phyloP scores from a whole-genome alignment of 2,797 vertebrate genomes.

The Syndactyla subalaris region DNA sequence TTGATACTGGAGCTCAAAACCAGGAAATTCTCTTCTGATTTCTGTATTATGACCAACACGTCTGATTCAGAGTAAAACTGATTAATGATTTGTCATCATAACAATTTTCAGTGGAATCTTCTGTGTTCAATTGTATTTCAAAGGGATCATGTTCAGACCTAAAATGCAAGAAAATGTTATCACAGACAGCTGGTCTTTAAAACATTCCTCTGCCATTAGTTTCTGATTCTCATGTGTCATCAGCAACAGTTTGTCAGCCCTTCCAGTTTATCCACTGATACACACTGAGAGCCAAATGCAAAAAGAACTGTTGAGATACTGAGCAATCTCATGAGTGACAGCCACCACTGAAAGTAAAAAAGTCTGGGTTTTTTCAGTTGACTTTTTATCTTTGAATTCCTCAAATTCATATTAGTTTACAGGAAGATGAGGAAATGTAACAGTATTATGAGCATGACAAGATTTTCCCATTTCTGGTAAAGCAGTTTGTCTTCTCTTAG shows the following conservation, averaged over 20 bases:
- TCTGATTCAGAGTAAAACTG: not conserved
- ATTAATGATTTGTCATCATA: not conserved
- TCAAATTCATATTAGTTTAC: not conserved
- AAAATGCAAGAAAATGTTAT: not conserved
- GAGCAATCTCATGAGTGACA: not conserved
- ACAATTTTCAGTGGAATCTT: not conserved
- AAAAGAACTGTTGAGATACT: not conserved
- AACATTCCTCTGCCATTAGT: not conserved
- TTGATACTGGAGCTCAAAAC: not conserved
- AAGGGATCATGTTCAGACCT: not conserved
- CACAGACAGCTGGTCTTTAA: not conserved
- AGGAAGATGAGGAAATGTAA: not conserved
- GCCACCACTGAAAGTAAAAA: not conserved
- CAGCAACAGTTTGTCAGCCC: not conserved
- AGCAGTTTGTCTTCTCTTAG: not conserved
- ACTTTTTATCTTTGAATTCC: not conserved
- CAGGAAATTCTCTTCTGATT: not conserved
- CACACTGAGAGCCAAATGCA: fast-evolving
- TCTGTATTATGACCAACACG: not conserved
- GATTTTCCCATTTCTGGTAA: not conserved
- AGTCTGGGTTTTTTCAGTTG: not conserved
- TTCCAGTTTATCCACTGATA: not conserved
- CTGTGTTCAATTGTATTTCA: not conserved
- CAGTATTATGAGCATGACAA: not conserved
- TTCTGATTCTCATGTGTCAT: not conserved